These are phyloP conservation scores for Daboia siamensis DNA, from an alignment of 2,113 vertebrate genomes.

Conservation along the genomic window DNA sequence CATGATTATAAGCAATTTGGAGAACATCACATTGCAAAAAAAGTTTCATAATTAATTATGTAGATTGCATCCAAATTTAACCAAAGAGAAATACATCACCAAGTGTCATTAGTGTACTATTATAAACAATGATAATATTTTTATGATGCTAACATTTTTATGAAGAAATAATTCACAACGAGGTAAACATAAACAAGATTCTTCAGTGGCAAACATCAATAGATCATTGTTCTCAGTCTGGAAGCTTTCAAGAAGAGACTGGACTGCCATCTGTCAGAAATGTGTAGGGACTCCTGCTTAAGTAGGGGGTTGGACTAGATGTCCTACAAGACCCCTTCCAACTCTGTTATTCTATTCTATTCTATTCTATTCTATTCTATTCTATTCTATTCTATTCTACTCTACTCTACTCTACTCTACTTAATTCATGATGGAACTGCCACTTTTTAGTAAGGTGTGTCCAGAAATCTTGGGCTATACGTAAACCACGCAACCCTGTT, in stretches of 20 bases:
- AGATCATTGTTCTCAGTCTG: not conserved
- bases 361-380: too few relatives aligned
- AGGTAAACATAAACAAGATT: not conserved
- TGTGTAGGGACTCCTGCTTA: too few relatives aligned
- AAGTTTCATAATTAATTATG: not conserved
- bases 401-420: too few relatives aligned
- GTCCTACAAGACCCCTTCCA: too few relatives aligned
- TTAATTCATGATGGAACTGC: not conserved
- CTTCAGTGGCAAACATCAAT: not conserved
- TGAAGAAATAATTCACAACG: not conserved
- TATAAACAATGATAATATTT: not conserved
- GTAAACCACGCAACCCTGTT: not conserved
- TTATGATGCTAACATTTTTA: not conserved
- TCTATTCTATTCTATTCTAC: too few relatives aligned
- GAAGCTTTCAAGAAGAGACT: too few relatives aligned
- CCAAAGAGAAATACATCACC: not conserved
- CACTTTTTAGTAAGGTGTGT: not conserved
- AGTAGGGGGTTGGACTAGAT: too few relatives aligned
- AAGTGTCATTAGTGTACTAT: not conserved
- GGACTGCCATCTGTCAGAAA: too few relatives aligned
- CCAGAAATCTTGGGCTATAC: not conserved
- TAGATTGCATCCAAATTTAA: not conserved
- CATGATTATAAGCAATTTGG: not conserved
- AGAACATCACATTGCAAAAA: not conserved
- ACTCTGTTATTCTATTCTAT: too few relatives aligned